Evolutionary conservation across 2,113 vertebrate species (phyloP).

Genomic region (human (Homo sapiens)): DNA sequence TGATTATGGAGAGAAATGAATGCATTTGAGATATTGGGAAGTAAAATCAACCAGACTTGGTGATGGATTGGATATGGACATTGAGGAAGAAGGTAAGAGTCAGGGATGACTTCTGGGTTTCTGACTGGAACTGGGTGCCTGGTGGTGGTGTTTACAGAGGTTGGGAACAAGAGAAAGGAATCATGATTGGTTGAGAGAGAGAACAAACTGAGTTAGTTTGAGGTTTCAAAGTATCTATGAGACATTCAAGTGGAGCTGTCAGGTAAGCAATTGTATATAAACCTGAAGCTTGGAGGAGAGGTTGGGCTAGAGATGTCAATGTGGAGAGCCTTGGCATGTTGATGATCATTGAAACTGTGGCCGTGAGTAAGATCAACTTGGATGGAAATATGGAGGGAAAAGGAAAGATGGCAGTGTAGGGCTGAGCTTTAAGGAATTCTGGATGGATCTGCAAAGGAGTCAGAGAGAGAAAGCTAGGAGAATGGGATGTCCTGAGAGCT

Average conservation of each 20-base stretch:
- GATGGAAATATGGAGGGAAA: neutral
- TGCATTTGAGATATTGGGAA: neutral
- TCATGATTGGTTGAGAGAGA: neutral
- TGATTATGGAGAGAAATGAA: neutral
- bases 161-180: neutral
- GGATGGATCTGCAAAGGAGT: neutral
- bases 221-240: neutral
- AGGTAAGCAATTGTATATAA: neutral
- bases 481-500: neutral
- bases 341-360: neutral
- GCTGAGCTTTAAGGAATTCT: slow-evolving; percentile 21
- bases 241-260: neutral
- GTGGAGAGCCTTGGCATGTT: neutral
- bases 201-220: neutral
- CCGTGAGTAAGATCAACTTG: neutral
- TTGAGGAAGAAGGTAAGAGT: neutral
- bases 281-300: neutral
- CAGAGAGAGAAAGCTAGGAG: neutral
- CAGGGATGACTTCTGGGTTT: neutral
- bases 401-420: neutral
- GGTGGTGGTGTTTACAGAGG: neutral
- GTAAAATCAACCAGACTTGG: neutral
- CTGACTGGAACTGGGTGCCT: neutral
- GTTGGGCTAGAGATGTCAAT: neutral
- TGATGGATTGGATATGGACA: neutral